Evolutionary conservation across 2,113 vertebrate species (phyloP).

Genomic region (Grus americana): DNA sequence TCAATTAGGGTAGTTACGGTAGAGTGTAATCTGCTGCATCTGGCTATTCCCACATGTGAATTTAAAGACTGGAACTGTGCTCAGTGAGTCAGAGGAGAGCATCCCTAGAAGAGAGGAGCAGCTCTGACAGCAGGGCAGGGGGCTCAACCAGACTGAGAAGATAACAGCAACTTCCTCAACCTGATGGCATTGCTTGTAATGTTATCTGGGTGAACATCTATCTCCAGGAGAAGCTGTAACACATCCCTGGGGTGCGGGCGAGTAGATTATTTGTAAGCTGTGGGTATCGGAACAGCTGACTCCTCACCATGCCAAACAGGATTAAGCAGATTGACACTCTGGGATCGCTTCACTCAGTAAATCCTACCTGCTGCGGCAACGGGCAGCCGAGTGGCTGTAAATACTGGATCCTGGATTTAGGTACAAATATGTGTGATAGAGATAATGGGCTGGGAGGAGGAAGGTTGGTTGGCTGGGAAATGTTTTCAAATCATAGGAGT

Average conservation of each 20-base stretch:
- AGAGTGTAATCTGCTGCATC: conserved; percentile 77
- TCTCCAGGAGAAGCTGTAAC: neutral
- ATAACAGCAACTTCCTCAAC: neutral
- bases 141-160: neutral
- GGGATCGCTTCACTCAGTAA: conserved; percentile 79
- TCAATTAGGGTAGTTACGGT: conserved; percentile 87
- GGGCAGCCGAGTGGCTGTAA: conserved; percentile 86
- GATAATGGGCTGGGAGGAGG: neutral
- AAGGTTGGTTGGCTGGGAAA: neutral
- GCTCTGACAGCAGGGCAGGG: conserved; percentile 42
- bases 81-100: conserved; percentile 67
- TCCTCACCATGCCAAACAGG: conserved; percentile 82
- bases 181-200: neutral
- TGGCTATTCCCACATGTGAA: conserved; percentile 84
- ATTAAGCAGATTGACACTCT: conserved; percentile 79
- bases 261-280: neutral
- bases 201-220: neutral
- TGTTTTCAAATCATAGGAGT: neutral
- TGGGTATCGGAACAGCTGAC: neutral
- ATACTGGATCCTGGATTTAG: conserved; percentile 97
- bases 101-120: conserved; percentile 50
- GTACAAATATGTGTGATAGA: conserved; percentile 64
- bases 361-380: conserved; percentile 71
- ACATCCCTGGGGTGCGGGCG: neutral
- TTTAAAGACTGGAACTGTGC: conserved; percentile 78